Evolutionary conservation across 2,797 vertebrate genomes (phyloP).

Genomic region (Gymnothorax javanicus): DNA sequence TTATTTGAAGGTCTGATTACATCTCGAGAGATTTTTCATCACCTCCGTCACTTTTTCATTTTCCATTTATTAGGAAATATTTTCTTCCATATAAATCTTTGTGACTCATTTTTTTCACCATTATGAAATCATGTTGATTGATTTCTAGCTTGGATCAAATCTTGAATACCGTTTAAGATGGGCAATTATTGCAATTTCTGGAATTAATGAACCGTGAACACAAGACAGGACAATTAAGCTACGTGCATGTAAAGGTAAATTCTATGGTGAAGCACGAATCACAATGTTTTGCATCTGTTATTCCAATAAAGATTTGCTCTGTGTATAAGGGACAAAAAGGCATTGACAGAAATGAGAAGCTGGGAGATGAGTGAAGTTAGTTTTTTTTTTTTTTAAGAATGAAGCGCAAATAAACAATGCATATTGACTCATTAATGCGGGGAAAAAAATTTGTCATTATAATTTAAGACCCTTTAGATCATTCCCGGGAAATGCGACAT

Average conservation of each 20-base stretch:
- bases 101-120: background rate
- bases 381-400: constrained; percentile 7
- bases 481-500: constrained; percentile 62
- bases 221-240: background rate
- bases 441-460: constrained; percentile 15
- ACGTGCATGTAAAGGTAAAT: no score
- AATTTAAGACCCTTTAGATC: constrained; percentile 66
- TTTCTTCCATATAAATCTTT: background rate
- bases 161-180: background rate
- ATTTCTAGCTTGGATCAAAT: background rate
- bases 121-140: background rate
- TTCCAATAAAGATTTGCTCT: background rate
- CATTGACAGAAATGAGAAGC: background rate
- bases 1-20: background rate
- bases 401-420: background rate
- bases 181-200: no score
- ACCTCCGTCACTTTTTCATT: constrained; percentile 48
- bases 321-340: background rate
- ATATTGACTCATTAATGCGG: background rate
- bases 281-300: background rate
- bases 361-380: background rate
- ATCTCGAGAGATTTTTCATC: constrained; percentile 39
- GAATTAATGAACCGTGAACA: background rate
- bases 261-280: background rate
- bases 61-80: background rate